Evolutionary conservation across 2,888 invertebrate species (phyloP).

Genomic region (Drepanosiphum platanoidis): DNA sequence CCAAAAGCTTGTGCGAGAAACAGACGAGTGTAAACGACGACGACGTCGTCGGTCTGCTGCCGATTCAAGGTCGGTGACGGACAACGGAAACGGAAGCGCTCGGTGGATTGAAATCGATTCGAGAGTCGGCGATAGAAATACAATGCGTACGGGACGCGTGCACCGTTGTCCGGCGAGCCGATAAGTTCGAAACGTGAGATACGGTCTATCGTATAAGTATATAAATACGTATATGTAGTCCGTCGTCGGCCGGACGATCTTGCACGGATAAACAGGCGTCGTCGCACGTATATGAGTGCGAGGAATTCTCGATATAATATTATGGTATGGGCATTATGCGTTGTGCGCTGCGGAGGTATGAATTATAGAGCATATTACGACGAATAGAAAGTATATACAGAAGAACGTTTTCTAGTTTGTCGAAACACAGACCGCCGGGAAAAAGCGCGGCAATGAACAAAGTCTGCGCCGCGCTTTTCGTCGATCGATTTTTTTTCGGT

Average conservation of each 20-base stretch:
- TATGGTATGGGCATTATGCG: not conserved
- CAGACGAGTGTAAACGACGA: too few relatives aligned
- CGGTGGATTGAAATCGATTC: too few relatives aligned
- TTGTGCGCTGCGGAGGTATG: not conserved
- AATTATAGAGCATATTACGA: not conserved
- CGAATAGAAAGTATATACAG: conserved; percentile 3
- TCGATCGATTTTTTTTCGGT: too few relatives aligned
- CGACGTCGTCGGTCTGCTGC: too few relatives aligned
- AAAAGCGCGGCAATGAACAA: not conserved
- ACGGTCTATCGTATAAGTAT: too few relatives aligned
- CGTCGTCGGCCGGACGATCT: not conserved
- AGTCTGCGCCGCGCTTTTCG: not conserved
- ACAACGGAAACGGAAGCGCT: too few relatives aligned
- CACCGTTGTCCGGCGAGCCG: not conserved
- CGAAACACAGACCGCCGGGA: not conserved
- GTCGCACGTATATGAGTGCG: not conserved
- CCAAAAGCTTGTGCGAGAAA: too few relatives aligned
- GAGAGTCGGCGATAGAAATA: not conserved
- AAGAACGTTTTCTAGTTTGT: conserved; percentile 14
- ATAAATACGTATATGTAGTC: not conserved
- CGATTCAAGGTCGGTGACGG: too few relatives aligned
- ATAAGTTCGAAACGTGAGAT: not conserved
- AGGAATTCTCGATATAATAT: not conserved
- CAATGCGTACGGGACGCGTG: not conserved
- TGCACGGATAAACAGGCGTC: not conserved